Conservation (phyloP, 2,113 vertebrate genomes). For the Prionailurus bengalensis region DNA sequence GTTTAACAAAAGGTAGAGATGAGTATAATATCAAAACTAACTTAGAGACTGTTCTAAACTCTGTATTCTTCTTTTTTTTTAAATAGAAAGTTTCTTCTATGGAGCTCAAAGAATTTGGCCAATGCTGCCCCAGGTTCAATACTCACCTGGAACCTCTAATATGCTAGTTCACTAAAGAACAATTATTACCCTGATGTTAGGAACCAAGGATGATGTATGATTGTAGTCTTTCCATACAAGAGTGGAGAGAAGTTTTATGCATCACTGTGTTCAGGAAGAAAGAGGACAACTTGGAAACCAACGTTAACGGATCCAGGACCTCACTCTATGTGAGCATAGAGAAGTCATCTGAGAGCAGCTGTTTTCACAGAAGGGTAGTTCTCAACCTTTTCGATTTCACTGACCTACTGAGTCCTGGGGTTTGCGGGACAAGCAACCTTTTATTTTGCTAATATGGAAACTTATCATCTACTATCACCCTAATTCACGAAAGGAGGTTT, state of each 20-base stretch:
- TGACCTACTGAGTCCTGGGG: neutral
- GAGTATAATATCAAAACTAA: slow-evolving; percentile 50
- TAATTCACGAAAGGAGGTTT: neutral
- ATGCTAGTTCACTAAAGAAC: neutral
- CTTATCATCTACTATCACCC: neutral
- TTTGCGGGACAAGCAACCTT: neutral
- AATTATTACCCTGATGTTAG: neutral
- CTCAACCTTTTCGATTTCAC: neutral
- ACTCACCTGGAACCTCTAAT: neutral
- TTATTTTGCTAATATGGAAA: neutral
- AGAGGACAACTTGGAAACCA: neutral
- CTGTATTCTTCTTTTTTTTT: neutral
- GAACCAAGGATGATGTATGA: neutral
- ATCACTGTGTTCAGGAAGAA: neutral
- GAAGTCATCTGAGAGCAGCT: neutral
- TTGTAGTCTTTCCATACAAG: neutral
- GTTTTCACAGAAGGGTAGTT: neutral
- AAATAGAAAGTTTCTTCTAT: neutral
- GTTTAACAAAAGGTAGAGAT: slow-evolving; percentile 74
- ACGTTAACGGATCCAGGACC: neutral
- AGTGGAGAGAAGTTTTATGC: neutral
- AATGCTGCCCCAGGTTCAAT: neutral
- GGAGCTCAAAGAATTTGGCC: neutral
- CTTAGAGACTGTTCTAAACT: neutral
- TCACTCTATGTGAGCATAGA: neutral